phyloP scores from a whole-genome alignment of 2,888 invertebrate genomes.

The Nephrotoma guestfalica region DNA sequence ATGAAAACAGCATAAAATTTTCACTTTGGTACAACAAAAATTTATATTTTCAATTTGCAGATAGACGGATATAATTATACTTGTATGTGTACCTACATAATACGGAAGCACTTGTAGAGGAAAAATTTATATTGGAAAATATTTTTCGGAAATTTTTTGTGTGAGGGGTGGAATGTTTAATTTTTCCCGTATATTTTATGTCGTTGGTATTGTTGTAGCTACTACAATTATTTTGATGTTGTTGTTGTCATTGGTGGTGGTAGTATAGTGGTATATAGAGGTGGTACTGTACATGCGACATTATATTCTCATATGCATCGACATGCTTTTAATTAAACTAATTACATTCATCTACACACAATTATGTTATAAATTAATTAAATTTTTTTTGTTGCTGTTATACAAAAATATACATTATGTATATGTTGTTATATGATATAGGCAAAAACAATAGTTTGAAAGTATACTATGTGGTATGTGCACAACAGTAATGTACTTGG shows the following conservation, averaged over 20 bases:
- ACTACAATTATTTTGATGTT: not conserved
- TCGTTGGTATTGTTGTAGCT: not conserved
- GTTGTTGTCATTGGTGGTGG: not conserved
- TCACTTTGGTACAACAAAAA: not conserved
- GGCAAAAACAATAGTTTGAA: not conserved
- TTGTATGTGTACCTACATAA: not conserved
- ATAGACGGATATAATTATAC: not conserved
- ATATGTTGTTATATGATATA: not conserved
- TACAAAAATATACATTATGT: not conserved
- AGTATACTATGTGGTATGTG: not conserved
- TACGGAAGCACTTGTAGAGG: not conserved
- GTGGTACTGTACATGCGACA: not conserved
- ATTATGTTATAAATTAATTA: constrained; percentile 5
- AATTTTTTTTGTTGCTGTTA: not conserved
- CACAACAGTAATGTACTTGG: not conserved
- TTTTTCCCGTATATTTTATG: not conserved
- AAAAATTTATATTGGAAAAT: not conserved
- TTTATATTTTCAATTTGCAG: not conserved
- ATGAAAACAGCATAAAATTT: not conserved
- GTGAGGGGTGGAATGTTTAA: not conserved
- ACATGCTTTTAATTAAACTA: constrained; percentile 5
- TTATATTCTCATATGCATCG: constrained; percentile 1
- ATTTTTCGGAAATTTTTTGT: not conserved
- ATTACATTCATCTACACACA: constrained; percentile 5
- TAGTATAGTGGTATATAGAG: not conserved